Conservation (phyloP, 2,113 vertebrate species). For the Stegastes partitus region DNA sequence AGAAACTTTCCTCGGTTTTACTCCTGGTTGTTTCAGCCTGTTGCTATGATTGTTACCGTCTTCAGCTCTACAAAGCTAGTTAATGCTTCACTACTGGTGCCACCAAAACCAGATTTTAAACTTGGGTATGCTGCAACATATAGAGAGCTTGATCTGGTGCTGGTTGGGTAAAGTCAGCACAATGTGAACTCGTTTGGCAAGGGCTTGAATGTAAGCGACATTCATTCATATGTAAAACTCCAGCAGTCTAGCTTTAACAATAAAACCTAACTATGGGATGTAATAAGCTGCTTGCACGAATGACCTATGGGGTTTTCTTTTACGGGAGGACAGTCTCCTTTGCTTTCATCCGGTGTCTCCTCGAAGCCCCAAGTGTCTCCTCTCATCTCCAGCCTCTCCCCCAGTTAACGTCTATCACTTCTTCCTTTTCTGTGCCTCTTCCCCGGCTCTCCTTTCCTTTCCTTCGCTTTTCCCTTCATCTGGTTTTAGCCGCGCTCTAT, state of each 20-base stretch:
- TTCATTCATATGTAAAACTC: too few relatives aligned
- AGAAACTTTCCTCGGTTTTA: too few relatives aligned
- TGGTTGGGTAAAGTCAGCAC: too few relatives aligned
- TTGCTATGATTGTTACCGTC: too few relatives aligned
- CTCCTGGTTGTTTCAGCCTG: too few relatives aligned
- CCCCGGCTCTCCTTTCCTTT: background rate
- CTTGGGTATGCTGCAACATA: too few relatives aligned
- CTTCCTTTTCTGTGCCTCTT: conserved; percentile 2
- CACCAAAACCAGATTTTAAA: too few relatives aligned
- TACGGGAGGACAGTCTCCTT: background rate
- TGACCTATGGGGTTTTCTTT: background rate
- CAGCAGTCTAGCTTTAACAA: background rate
- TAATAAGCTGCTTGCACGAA: conserved; percentile 4
- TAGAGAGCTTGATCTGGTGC: too few relatives aligned
- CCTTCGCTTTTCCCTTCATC: conserved; percentile 24
- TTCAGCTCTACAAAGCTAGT: too few relatives aligned
- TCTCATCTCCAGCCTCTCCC: conserved; percentile 1
- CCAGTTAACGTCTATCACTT: background rate
- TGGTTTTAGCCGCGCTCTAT: conserved; percentile 42
- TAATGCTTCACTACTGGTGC: too few relatives aligned
- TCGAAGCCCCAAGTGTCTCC: background rate
- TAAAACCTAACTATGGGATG: background rate
- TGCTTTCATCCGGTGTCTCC: conserved; percentile 21
- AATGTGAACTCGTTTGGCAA: too few relatives aligned
- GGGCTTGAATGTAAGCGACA: too few relatives aligned